Percentiles rank a stretch among this genome's conserved stretches.
phyloP scores from a whole-genome alignment of 2,113 vertebrate species.

The Bolborhynchus lineola region DNA sequence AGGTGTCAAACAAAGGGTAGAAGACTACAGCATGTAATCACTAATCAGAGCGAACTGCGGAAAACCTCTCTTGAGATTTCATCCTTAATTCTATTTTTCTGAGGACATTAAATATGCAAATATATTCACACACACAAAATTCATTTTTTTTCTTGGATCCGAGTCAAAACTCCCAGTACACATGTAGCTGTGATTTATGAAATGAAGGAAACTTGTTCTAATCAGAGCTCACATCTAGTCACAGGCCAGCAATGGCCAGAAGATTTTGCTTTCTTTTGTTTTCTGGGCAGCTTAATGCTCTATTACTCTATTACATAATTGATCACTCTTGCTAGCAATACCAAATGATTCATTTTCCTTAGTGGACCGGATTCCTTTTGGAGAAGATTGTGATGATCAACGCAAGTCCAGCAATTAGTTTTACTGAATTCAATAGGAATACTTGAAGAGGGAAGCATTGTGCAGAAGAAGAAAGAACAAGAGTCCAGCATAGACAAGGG shows the following conservation, averaged over 20 bases:
- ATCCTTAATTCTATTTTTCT: background rate
- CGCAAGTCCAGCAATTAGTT: background rate
- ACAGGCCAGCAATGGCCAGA: background rate
- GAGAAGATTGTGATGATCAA: background rate
- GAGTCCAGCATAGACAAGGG: background rate
- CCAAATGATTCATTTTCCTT: background rate
- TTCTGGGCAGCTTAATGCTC: background rate
- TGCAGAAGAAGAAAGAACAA: rapidly evolving
- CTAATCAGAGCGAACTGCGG: background rate
- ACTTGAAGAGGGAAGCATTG: rapidly evolving
- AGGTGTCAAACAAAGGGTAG: background rate
- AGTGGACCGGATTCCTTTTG: background rate
- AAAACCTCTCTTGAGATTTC: background rate
- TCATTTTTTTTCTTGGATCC: background rate
- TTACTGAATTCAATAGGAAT: background rate
- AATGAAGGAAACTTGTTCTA: background rate
- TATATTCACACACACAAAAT: background rate
- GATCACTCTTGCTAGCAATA: background rate
- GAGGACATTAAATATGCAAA: background rate
- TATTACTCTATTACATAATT: background rate
- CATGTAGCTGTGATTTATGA: slow-evolving; percentile 18
- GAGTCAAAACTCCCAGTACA: background rate
- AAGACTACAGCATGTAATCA: background rate
- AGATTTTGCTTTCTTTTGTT: background rate
- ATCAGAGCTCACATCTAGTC: background rate